phyloP scores from a whole-genome alignment of 2,888 invertebrate genomes.

The Octonoba sinensis region DNA sequence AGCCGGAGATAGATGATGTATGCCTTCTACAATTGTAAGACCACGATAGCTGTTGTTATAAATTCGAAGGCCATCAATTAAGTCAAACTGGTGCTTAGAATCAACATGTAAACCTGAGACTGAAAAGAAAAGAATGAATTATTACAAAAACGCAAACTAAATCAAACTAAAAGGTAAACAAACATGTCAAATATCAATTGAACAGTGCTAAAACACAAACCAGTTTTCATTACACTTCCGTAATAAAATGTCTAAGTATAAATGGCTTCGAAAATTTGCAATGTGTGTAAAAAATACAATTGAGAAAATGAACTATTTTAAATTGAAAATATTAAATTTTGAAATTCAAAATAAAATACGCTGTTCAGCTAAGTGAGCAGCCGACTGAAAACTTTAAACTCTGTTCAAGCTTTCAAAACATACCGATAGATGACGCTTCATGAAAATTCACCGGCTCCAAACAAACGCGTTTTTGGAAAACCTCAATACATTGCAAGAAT shows the following conservation, averaged over 20 bases:
- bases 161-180: too few relatives aligned
- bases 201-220: too few relatives aligned
- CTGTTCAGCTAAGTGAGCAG: too few relatives aligned
- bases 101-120: constrained; percentile 61
- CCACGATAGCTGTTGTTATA: constrained; percentile 80
- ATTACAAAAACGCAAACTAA: not conserved
- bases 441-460: too few relatives aligned
- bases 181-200: too few relatives aligned
- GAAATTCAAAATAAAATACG: not conserved
- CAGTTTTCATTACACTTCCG: too few relatives aligned
- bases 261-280: too few relatives aligned
- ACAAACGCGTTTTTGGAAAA: too few relatives aligned
- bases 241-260: too few relatives aligned
- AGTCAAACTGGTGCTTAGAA: constrained; percentile 77
- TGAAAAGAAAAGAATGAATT: constrained; percentile 16
- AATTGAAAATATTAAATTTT: not conserved
- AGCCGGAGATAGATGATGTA: constrained; percentile 66
- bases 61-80: constrained; percentile 83
- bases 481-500: too few relatives aligned
- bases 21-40: constrained; percentile 64
- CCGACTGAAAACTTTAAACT: not conserved
- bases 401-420: constrained; percentile 14
- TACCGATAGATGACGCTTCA: constrained; percentile 43
- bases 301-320: not conserved
- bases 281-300: not conserved